Evolutionary conservation across 2,888 invertebrate species (phyloP).

Genomic region (Tetanocera ferruginea): DNA sequence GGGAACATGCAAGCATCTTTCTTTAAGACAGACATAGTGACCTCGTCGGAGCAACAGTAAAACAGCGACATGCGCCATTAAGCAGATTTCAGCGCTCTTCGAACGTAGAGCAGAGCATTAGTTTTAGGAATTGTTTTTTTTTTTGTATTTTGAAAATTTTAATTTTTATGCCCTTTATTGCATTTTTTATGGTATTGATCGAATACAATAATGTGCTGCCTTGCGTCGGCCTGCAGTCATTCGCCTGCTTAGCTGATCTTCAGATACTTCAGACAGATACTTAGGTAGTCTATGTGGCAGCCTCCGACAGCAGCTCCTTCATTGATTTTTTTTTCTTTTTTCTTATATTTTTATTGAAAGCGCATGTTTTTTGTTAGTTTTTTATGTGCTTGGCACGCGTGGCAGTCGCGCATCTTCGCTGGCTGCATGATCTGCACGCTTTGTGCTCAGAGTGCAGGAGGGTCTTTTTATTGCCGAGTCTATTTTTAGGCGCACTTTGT

Average conservation of each 20-base stretch:
- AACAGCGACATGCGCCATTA: constrained; percentile 15
- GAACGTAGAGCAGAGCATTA: constrained; percentile 36
- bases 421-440: not conserved
- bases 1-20: not conserved
- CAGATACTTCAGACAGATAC: not conserved
- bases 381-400: not conserved
- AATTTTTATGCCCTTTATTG: constrained; percentile 1
- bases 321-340: not conserved
- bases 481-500: constrained; percentile 17
- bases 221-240: constrained; percentile 35
- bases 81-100: constrained; percentile 48
- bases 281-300: not conserved
- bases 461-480: constrained; percentile 8
- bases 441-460: not conserved
- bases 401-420: constrained; percentile 3
- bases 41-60: not conserved
- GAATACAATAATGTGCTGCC: constrained; percentile 49
- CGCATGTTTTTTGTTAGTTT: constrained; percentile 9
- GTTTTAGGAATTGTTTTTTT: not conserved
- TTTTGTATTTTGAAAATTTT: not conserved
- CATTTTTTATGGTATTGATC: constrained; percentile 52
- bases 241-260: constrained; percentile 17
- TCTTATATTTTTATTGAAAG: constrained; percentile 6
- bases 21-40: not conserved
- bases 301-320: not conserved